A percentile compares a stretch with the other conserved stretches of the same genome.
These are phyloP conservation scores for Platycercus adscitus DNA, from an alignment of 2,113 vertebrate genomes.

Conservation along the genomic window DNA sequence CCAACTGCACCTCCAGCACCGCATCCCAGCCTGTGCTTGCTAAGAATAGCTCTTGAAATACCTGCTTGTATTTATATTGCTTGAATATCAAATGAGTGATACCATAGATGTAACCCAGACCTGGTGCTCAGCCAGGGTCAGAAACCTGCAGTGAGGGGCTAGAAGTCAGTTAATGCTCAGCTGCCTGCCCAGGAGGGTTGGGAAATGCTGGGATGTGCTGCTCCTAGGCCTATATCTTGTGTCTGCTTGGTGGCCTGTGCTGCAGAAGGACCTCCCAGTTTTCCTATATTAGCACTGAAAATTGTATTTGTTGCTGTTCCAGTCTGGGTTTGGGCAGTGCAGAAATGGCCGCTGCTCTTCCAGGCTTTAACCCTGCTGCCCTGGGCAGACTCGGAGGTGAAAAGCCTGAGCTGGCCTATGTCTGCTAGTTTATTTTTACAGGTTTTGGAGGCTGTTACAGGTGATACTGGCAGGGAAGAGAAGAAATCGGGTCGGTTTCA, in stretches of 20 bases:
- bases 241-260: not conserved
- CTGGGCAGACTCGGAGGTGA: not conserved
- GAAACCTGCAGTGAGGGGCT: not conserved
- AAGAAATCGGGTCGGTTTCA: not conserved
- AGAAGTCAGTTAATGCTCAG: not conserved
- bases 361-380: not conserved
- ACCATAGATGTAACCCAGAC: rapidly evolving
- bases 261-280: not conserved
- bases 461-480: not conserved
- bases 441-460: not conserved
- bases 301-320: not conserved
- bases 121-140: not conserved
- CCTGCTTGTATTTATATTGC: not conserved
- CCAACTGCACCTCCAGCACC: not conserved
- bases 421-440: not conserved
- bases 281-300: not conserved
- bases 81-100: not conserved
- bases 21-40: not conserved
- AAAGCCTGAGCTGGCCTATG: not conserved
- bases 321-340: not conserved
- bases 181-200: not conserved
- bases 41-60: not conserved
- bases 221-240: not conserved
- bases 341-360: not conserved
- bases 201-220: not conserved